Percentiles rank a stretch among this genome's conserved stretches.
These are phyloP conservation scores for Acipenser transmontanus DNA, from an alignment of 2,797 vertebrate species.

Conservation along the genomic window DNA sequence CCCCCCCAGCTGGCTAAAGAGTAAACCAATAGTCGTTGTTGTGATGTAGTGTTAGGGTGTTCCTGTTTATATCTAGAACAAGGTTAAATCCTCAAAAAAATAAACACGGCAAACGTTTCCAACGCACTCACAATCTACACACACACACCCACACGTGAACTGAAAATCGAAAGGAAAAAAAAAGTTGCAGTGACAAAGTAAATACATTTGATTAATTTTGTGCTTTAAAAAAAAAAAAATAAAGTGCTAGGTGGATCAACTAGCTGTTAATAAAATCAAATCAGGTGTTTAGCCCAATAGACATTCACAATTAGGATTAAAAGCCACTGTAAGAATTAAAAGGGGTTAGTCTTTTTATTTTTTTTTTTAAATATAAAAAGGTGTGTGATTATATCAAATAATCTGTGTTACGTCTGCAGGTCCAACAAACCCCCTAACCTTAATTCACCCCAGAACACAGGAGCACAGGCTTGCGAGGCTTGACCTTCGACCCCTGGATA, in stretches of 20 bases:
- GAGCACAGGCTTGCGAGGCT: conserved; percentile 66
- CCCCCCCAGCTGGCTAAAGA: no score
- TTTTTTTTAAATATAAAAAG: no score
- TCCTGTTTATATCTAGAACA: neutral
- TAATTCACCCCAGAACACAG: conserved; percentile 75
- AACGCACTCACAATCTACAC: neutral
- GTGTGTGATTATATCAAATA: conserved; percentile 24
- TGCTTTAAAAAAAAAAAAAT: neutral
- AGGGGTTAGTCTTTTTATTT: conserved; percentile 33
- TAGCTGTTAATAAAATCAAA: conserved; percentile 18
- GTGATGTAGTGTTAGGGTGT: no score
- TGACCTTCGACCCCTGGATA: conserved; percentile 76
- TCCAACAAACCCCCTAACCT: conserved; percentile 75
- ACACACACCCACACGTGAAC: neutral
- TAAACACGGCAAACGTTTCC: conserved; percentile 8
- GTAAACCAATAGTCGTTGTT: no score
- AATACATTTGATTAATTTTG: neutral
- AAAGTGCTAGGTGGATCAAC: conserved; percentile 14
- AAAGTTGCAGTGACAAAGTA: neutral
- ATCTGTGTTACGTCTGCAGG: conserved; percentile 24
- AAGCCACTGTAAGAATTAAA: neutral
- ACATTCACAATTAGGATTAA: conserved; percentile 11
- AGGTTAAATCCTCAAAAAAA: neutral
- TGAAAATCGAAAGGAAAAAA: neutral
- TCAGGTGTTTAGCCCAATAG: conserved; percentile 7